Conservation (phyloP, 2,888 invertebrate genomes). For the Melipona bicolor region DNA sequence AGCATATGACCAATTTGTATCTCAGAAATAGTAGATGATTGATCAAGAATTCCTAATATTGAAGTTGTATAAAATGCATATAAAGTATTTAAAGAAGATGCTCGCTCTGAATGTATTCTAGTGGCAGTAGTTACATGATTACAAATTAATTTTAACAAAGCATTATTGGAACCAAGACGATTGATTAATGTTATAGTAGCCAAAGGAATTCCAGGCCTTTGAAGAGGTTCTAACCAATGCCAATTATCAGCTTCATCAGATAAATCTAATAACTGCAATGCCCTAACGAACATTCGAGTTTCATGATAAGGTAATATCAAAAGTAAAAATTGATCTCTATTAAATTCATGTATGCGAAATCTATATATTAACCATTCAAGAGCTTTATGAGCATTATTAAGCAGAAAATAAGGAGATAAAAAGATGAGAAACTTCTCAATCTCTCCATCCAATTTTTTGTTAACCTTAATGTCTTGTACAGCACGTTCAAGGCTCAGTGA, state of each 20-base stretch:
- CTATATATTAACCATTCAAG: slow-evolving; percentile 98
- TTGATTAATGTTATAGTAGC: slow-evolving; percentile 90
- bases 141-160: slow-evolving; percentile 88
- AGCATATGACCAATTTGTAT: slow-evolving; percentile 89
- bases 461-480: slow-evolving; percentile 90
- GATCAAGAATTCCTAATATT: slow-evolving; percentile 89
- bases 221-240: slow-evolving; percentile 91
- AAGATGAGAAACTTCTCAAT: slow-evolving; percentile 92
- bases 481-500: slow-evolving; percentile 93
- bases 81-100: slow-evolving; percentile 88
- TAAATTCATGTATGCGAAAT: slow-evolving; percentile 95
- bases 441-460: slow-evolving; percentile 89
- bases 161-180: slow-evolving; percentile 88
- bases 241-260: slow-evolving; percentile 87
- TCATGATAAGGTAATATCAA: slow-evolving; percentile 97
- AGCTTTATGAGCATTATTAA: slow-evolving; percentile 94
- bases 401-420: slow-evolving; percentile 94
- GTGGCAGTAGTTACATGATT: slow-evolving; percentile 86
- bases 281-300: slow-evolving; percentile 93
- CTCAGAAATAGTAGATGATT: slow-evolving; percentile 86
- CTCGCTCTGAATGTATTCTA: slow-evolving; percentile 86
- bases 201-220: slow-evolving; percentile 91
- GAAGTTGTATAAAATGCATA: slow-evolving; percentile 93
- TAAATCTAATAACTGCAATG: slow-evolving; percentile 91
- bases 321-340: slow-evolving; percentile 91